These are phyloP conservation scores for Drosophila nannoptera DNA, from an alignment of 1,140 invertebrate species.

Conservation along the genomic window DNA sequence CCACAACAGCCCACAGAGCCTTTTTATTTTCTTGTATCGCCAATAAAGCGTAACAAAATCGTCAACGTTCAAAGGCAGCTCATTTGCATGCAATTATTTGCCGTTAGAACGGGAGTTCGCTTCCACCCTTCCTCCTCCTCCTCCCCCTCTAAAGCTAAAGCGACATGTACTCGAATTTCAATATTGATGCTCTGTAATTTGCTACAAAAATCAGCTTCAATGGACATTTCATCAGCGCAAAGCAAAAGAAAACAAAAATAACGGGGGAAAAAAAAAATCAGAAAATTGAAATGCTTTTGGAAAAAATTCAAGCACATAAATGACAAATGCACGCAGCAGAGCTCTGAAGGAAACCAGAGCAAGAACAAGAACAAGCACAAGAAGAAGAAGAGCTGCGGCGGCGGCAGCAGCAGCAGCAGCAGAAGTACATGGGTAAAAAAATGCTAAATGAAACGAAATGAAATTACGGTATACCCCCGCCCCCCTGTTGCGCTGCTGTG, in stretches of 20 bases:
- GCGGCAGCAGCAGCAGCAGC: slow-evolving; percentile 13
- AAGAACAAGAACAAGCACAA: slow-evolving; percentile 27
- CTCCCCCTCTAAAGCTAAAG: slow-evolving; percentile 8
- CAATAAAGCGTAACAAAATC: slow-evolving; percentile 14
- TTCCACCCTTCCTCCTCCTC: slow-evolving; percentile 5
- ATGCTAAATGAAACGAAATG: slow-evolving; percentile 75
- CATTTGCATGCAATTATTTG: slow-evolving; percentile 75
- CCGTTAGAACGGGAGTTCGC: slow-evolving; percentile 11
- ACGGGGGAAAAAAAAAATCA: background rate
- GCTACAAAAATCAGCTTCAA: slow-evolving; percentile 61
- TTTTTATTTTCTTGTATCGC: background rate
- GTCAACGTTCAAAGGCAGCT: slow-evolving; percentile 33
- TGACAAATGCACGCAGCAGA: slow-evolving; percentile 67
- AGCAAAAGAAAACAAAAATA: background rate
- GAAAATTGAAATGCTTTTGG: slow-evolving; percentile 41
- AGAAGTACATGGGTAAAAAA: slow-evolving; percentile 38
- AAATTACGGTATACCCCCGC: slow-evolving; percentile 60
- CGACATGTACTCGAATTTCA: slow-evolving; percentile 70
- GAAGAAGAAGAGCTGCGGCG: slow-evolving; percentile 15
- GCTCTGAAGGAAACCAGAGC: slow-evolving; percentile 11
- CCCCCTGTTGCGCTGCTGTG: background rate
- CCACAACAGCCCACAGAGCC: background rate
- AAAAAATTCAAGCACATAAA: slow-evolving; percentile 45
- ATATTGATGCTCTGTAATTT: slow-evolving; percentile 65
- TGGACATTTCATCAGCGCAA: slow-evolving; percentile 66